These are phyloP conservation scores for Patella vulgata DNA, from an alignment of 1,140 invertebrate species.

Conservation along the genomic window DNA sequence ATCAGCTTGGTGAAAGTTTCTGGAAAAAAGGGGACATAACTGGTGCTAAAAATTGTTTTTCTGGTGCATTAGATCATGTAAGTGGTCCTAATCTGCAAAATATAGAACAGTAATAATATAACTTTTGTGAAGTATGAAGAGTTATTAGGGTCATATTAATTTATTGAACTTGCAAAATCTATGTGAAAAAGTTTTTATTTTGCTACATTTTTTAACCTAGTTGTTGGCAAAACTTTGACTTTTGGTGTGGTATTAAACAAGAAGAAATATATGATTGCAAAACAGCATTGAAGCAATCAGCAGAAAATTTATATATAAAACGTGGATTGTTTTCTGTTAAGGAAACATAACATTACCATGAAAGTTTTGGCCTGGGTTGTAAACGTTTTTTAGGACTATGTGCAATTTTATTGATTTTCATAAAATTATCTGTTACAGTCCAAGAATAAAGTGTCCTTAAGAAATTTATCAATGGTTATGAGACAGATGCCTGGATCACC, in stretches of 20 bases:
- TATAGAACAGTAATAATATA: not conserved
- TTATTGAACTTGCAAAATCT: not conserved
- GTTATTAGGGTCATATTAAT: not conserved
- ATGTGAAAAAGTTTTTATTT: not conserved
- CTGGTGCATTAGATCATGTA: constrained; percentile 83
- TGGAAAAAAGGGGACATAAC: constrained; percentile 87
- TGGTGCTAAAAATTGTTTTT: constrained; percentile 87
- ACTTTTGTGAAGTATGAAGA: not conserved
- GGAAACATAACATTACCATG: too few relatives aligned
- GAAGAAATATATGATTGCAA: too few relatives aligned
- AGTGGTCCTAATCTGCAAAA: constrained; percentile 36
- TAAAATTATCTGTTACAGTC: too few relatives aligned
- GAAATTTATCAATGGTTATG: constrained; percentile 86
- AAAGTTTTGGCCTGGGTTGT: too few relatives aligned
- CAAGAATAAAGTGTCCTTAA: constrained; percentile 81
- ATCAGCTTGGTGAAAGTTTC: constrained; percentile 88
- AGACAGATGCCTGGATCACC: constrained; percentile 74
- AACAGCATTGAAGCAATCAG: too few relatives aligned
- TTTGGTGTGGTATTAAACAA: too few relatives aligned
- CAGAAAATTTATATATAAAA: too few relatives aligned
- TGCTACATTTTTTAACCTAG: too few relatives aligned
- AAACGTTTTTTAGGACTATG: too few relatives aligned
- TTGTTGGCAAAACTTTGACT: too few relatives aligned
- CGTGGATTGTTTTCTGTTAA: too few relatives aligned
- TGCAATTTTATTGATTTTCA: too few relatives aligned